Base-by-base conservation (phyloP, 2,113 vertebrate genomes). In the Aphelocoma coerulescens region DNA sequence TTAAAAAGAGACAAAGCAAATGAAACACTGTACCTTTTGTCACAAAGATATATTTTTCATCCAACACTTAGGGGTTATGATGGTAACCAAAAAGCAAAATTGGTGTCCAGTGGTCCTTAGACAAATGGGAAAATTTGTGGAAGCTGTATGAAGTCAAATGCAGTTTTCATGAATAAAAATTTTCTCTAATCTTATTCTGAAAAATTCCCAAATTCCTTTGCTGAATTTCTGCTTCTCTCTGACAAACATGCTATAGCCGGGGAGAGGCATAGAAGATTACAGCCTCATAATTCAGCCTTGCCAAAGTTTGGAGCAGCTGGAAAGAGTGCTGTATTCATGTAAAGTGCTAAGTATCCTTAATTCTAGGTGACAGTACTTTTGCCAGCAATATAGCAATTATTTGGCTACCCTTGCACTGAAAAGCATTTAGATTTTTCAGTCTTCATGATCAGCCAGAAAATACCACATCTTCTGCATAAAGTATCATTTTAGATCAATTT, bases 401-500 rank as follows among this genome's bases (percentile, higher is more conserved):
- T 69, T 81, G 44, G 15, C 39, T 91, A 74, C 10, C 6, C 7
- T 73, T 86, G 13, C 39, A 62, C n/a, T 74, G 93, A 76, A 93
- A 69, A 77, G 7, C 43, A 43, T 67, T 67, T 82, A 49, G 5
- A 61, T 24, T 85, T 82, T 83, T 92, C 69, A 67, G 23, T 59
- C 55, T 77, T 89, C n/a, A 26, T 33, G 51, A 73, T 84, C 68
- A 86, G 9, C 54, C 62, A 95, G 77, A 79, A 93, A 81, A 81
- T 52, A 93, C 63, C 54, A 63, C 37, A n/a, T 84, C 51, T 92
- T 90, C 52, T 93, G 84, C 91, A 57, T 75, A 91, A 92, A 91
- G 46, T 18, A 92, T 86, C 33, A 94, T 93, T 96, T 85, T 86
- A 87, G 51, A 81, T 41, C 10, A n/a, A 86, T n/a, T 78, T 95